Evolutionary conservation across 1,140 invertebrate genomes (phyloP).

Genomic region (Macrosteles quadrilineatus): DNA sequence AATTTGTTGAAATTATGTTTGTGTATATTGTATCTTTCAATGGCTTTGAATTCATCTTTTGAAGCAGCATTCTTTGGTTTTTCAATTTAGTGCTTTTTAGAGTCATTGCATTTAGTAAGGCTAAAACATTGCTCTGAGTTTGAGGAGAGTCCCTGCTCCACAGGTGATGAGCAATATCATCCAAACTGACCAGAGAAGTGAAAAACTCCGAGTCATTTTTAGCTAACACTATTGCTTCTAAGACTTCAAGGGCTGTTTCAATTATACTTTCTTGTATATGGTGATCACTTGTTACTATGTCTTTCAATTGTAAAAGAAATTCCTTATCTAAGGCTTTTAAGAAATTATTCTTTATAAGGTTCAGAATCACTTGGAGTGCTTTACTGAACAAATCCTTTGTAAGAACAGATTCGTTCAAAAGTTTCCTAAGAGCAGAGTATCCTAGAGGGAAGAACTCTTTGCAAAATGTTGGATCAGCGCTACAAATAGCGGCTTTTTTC

Average conservation of each 20-base stretch:
- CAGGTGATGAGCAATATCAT: not conserved
- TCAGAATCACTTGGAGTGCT: not conserved
- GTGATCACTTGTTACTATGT: not conserved
- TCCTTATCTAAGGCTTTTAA: constrained; percentile 9
- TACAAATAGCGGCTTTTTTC: constrained; percentile 3
- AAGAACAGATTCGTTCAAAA: constrained; percentile 14
- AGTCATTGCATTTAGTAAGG: constrained; percentile 2
- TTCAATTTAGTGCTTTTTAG: not conserved
- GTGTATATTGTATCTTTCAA: constrained; percentile 2
- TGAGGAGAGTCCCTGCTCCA: constrained; percentile 6
- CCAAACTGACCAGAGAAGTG: not conserved
- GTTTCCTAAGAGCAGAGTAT: not conserved
- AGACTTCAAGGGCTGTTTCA: not conserved
- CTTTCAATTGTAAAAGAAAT: not conserved
- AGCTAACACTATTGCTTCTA: constrained; percentile 1
- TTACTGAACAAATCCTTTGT: constrained; percentile 9
- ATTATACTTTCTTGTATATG: constrained; percentile 1
- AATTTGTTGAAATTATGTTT: constrained; percentile 9
- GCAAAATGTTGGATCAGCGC: constrained; percentile 16
- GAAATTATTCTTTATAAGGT: not conserved
- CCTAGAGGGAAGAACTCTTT: constrained; percentile 10
- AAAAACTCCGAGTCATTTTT: not conserved
- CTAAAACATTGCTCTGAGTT: not conserved
- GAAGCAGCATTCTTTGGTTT: not conserved
- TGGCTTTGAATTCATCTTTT: constrained; percentile 4